Base-by-base conservation (phyloP, 2,113 vertebrate genomes). In the Micronycteris hirsuta region DNA sequence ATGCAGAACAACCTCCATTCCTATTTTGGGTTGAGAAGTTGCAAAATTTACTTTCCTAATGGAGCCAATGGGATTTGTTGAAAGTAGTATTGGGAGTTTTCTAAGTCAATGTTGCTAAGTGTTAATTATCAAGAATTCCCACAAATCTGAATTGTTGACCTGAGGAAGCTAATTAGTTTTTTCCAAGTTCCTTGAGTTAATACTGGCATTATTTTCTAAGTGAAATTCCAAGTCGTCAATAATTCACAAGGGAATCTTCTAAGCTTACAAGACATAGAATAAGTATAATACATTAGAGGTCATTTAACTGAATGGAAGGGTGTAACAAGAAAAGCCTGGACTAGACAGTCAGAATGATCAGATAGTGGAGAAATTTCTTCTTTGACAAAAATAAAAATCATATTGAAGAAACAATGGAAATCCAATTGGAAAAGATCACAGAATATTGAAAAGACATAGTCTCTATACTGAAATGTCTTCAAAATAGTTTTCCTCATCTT, bases 31-130 rank as follows among this genome's bases (percentile, higher is more conserved):
- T 45, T 58, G 67, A 90, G 81, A 26, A 36, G 14, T n/a, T 96
- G 80, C 58, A 91, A 58, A 38, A 81, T 85, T 94, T 43, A 92
- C 3, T n/a, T 19, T 26, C 8, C 6, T 15, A 1, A 5, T 14
- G 24, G 31, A 91, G n/a, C 56, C 47, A 26, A 36, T 56, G 56
- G 84, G 61, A 78, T 96, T 74, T 71, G 26, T 68, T 81, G 45
- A 94, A 82, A 89, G 65, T n/a, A 65, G 58, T 31, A 70, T 10
- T 52, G 61, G 58, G 56, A 54, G 36, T 90, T 87, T 86, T 85
- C 58, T 38, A 81, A 77, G 61, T 93, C n/a, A 61, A 68, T 94
- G 80, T 81, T 92, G 65, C 89, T 77, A 76, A 86, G 52, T 20
- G 6, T 20, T 97, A 80, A 56, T 87, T 87, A 91, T 65, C n/a